Evolutionary conservation across 2,113 vertebrate species (phyloP), one percentile per base, ranked within the genome.

Genomic region (Rhinoderma darwinii): DNA sequence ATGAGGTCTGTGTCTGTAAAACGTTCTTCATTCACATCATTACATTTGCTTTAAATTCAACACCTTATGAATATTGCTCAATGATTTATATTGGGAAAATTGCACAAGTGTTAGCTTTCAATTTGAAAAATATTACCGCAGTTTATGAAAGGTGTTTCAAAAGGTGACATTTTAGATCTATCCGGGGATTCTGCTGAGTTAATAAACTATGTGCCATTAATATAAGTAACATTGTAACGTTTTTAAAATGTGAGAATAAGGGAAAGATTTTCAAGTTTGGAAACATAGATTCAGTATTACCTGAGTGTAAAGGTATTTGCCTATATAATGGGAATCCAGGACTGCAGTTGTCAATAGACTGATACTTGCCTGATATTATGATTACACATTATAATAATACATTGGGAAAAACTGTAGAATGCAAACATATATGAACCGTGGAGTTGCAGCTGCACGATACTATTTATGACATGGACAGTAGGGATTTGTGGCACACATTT

Each of bases 1-100:
- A 86, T 80, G 44, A 80, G 32, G 76, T 70, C 54, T 81, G 75
- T 86, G 76, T 86, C 66, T 27, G 66, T 86, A 59, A 86, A 81
- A 86, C 35, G 61, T 68, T 86, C 78, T 87, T 82, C 85, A 22
- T 82, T 82, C 78, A 82, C 85, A 74, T 74, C 77, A 82, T 81
- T 87, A 87, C 78, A 54, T 81, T 72, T 87, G 37, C 77, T 87
- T 82, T 74, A 73, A 54, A 74, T 86, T 86, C 63, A 81, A 86
- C 84, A 86, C 84, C 84, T 81, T 79, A 54, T 73, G 84, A 63
- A 86, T 81, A 80, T 80, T 86, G 77, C 84, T 39, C 81, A 86
- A 81, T 86, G 76, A 86, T 86, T 80, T 81, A 86, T 81, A 73
- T 37, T 22, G 15, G 32, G 88, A 83, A 80, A 88, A 68, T 44